A percentile compares a stretch with the other conserved stretches of the same genome.
Conservation (phyloP, 2,797 vertebrate species). For the Cuniculus paca region DNA sequence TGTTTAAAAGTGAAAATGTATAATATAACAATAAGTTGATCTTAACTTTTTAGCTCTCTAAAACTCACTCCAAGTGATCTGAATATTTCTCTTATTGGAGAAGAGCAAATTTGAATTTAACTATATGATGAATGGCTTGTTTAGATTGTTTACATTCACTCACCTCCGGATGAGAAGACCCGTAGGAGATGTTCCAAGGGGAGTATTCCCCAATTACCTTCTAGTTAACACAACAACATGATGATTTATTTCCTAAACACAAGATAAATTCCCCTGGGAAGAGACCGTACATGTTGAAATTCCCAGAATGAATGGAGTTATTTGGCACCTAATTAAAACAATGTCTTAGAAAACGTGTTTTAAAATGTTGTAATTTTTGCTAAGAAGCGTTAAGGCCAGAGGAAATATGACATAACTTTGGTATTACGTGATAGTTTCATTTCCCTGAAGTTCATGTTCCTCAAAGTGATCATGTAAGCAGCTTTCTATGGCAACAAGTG, state of each 20-base stretch:
- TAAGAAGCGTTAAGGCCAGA: background rate
- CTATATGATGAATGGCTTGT: background rate
- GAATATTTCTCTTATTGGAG: background rate
- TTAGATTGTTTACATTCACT: background rate
- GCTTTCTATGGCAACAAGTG: too few relatives aligned
- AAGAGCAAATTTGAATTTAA: background rate
- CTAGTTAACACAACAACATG: background rate
- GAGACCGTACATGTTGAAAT: background rate
- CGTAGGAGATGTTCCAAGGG: background rate
- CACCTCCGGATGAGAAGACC: background rate
- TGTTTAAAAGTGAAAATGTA: background rate
- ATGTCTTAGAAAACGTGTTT: background rate
- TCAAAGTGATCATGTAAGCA: background rate
- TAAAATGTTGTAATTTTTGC: background rate
- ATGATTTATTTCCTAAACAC: background rate
- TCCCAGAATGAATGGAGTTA: background rate
- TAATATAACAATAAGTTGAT: background rate
- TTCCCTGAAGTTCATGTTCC: background rate
- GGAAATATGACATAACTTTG: background rate
- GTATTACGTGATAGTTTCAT: background rate
- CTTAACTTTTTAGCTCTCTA: background rate
- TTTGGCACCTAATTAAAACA: background rate
- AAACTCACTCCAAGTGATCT: background rate
- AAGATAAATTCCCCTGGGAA: background rate
- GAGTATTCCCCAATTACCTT: background rate